A percentile compares a stretch with the other conserved stretches of the same genome.
Conservation (phyloP, 2,113 vertebrate genomes). For the Aramus guarauna region DNA sequence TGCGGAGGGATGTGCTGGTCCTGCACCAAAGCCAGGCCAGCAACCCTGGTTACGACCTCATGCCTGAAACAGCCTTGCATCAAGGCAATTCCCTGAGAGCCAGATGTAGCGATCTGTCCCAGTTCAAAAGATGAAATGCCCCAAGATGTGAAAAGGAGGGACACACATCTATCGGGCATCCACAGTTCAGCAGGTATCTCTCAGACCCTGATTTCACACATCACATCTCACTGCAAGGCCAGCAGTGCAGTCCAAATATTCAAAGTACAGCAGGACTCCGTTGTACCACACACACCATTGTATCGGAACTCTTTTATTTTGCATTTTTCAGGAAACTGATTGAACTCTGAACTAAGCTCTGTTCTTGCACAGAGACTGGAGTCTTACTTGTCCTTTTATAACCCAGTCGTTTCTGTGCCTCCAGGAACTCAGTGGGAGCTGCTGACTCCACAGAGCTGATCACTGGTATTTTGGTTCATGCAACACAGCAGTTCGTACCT, state of each 20-base stretch:
- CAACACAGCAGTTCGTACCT: not conserved
- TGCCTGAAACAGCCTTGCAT: not conserved
- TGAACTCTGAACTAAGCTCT: not conserved
- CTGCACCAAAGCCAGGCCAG: not conserved
- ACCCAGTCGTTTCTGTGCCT: not conserved
- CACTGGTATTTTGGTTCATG: not conserved
- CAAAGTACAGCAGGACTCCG: not conserved
- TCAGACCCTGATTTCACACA: not conserved
- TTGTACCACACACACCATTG: fast-evolving
- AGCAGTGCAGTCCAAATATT: not conserved
- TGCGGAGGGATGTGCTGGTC: not conserved
- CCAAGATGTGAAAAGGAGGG: not conserved
- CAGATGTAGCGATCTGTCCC: not conserved
- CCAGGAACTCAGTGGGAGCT: not conserved
- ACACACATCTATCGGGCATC: fast-evolving
- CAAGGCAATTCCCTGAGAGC: not conserved
- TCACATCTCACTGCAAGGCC: not conserved
- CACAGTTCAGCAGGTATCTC: fast-evolving
- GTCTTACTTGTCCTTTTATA: not conserved
- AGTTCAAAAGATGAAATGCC: not conserved
- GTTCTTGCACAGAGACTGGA: not conserved
- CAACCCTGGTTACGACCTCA: not conserved
- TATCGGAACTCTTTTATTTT: fast-evolving
- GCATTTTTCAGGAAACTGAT: not conserved
- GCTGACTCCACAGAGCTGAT: not conserved